These are phyloP conservation scores for Chrysolina oricalcia DNA, from an alignment of 2,888 invertebrate species.

Conservation along the genomic window DNA sequence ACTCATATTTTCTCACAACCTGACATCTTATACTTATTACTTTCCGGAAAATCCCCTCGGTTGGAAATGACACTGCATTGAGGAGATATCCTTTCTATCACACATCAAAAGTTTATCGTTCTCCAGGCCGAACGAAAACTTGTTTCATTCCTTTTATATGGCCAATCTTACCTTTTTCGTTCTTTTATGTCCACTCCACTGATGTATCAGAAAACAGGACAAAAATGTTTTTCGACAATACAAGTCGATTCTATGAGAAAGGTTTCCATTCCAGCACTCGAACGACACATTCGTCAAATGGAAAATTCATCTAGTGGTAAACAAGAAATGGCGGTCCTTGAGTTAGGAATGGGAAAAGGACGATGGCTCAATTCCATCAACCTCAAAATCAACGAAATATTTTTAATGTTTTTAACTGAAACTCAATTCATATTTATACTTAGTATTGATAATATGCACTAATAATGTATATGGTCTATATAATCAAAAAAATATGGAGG, in stretches of 20 bases:
- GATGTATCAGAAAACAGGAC: slow-evolving; percentile 45
- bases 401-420: too few relatives aligned
- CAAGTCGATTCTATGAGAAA: slow-evolving; percentile 37
- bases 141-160: slow-evolving; percentile 40
- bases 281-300: slow-evolving; percentile 22
- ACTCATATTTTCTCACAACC: slow-evolving; percentile 17
- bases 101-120: slow-evolving; percentile 45
- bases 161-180: slow-evolving; percentile 39
- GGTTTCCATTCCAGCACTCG: slow-evolving; percentile 23
- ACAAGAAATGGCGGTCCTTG: background rate
- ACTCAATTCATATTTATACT: too few relatives aligned
- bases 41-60: slow-evolving; percentile 29
- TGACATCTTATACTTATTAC: slow-evolving; percentile 30
- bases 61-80: slow-evolving; percentile 38
- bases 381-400: background rate
- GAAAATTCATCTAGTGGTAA: slow-evolving; percentile 10
- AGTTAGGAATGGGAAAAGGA: background rate
- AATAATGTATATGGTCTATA: too few relatives aligned
- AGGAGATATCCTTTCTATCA: slow-evolving; percentile 43
- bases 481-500: too few relatives aligned
- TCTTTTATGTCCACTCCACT: slow-evolving; percentile 37
- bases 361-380: background rate
- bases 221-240: slow-evolving; percentile 42
- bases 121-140: slow-evolving; percentile 41
- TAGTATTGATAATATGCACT: background rate